Base-by-base conservation (phyloP, 2,113 vertebrate species). In the Trematocara marginatum region DNA sequence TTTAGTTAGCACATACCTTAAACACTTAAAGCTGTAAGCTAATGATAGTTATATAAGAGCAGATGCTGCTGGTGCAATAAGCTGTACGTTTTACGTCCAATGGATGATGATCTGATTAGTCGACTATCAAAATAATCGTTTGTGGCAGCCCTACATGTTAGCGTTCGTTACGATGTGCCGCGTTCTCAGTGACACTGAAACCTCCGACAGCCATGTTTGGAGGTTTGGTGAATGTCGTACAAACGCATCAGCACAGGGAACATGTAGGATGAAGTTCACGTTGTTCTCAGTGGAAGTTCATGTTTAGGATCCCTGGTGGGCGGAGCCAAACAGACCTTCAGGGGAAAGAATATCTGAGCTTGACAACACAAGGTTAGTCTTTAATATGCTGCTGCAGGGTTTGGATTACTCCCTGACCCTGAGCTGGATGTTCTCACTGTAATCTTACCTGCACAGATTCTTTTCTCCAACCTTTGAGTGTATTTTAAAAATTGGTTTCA, bases 301-400 rank as follows among this genome's bases (percentile, higher is more conserved):
- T 49, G 34, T 35, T 2, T 6, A n/a, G 59, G 16, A 6, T 4
- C 18, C 5, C 31, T 35, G 40, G 10, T 49, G 69, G 42, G 23
- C 2, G 26, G 69, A 11, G 23, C 47, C 45, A 49, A 49, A 76
- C 45, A 3, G 26, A 31, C 15, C 66, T 76, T 49, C 15, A 47
- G 40, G 8, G 40, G 10, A 26, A 7, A 0, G 5, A 10, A 45
- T 45, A 16, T 4, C 66, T 42, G 64, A 42, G 35, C 12, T 23
- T 8, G 34, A 69, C 64, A 26, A 0, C 1, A 64, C 6, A 0
- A 45, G 1, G 2, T 45, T 71, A 0, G 7, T 71, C 20, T 26
- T 10, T 26, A 15, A 71, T 0, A 0, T 10, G 66, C 20, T 42
- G 64, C 20, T 71, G 66, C 66, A 6, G 20, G 13, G 2, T 74